Percentiles rank a stretch among this genome's conserved stretches.
Conservation (phyloP, 2,888 invertebrate genomes). For the Leucoptera coffeella region DNA sequence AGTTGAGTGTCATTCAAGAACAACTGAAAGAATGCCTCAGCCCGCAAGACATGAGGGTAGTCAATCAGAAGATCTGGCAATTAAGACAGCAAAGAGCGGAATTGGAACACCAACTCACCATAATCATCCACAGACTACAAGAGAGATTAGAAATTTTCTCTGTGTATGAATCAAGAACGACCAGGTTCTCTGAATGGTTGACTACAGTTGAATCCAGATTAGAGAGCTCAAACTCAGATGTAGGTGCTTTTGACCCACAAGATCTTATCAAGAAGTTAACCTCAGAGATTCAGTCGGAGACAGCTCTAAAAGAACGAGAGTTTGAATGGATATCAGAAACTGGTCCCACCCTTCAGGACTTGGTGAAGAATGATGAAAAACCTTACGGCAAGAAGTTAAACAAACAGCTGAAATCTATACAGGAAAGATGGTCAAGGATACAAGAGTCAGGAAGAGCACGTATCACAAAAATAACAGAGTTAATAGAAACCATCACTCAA, state of each 20-base stretch:
- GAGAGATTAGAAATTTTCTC: conserved; percentile 67
- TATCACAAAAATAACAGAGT: conserved; percentile 65
- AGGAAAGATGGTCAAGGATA: conserved; percentile 63
- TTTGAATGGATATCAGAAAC: conserved; percentile 70
- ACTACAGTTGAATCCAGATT: conserved; percentile 61
- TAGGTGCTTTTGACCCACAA: conserved; percentile 60
- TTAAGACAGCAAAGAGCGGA: conserved; percentile 76
- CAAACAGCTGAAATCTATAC: conserved; percentile 54
- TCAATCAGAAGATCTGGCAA: conserved; percentile 73
- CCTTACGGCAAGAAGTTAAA: conserved; percentile 43
- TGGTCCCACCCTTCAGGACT: conserved; percentile 59
- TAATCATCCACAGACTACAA: conserved; percentile 64
- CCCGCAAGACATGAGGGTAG: conserved; percentile 74
- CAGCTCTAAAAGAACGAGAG: conserved; percentile 69
- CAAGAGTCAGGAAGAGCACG: conserved; percentile 59
- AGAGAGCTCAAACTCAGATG: conserved; percentile 44
- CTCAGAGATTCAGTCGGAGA: conserved; percentile 69
- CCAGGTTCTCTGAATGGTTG: conserved; percentile 65
- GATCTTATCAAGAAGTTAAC: conserved; percentile 66
- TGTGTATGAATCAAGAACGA: conserved; percentile 62
- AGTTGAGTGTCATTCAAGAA: conserved; percentile 68
- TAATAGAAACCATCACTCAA: conserved; percentile 63
- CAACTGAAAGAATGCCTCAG: conserved; percentile 80
- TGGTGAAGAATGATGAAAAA: conserved; percentile 57
- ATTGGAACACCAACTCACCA: conserved; percentile 69